Base-by-base conservation (phyloP, 2,888 invertebrate genomes). In the Polyommatus icarus region DNA sequence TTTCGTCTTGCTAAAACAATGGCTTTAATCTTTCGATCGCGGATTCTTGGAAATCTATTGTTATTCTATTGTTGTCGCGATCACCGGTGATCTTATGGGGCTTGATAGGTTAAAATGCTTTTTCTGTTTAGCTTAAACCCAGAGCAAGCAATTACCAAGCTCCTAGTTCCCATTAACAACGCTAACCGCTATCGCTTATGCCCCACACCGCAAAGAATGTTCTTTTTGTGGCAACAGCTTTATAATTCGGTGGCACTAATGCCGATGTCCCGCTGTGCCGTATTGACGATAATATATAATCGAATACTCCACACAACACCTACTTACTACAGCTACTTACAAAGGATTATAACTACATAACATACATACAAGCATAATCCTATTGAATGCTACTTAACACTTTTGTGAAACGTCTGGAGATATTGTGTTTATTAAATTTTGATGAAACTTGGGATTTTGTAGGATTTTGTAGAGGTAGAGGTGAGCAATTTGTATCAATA, bases 221-320 rank as follows among this genome's bases (percentile, higher is more conserved):
- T 87, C 90, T 93, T 93, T 93, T 93, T 91, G 89, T 87, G 85
- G 83, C 80, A 82, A 78, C 84, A 81, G 82, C 85, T 80, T 84
- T 86, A 91, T 90, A 91, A 89, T 87, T 85, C 87, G 84, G 89
- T 90, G 90, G 88, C 89, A 90, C 90, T 91, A 91, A 91, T 91
- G 88, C 86, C 85, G 86, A 85, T 84, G 85, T 87, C 88, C 87
- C 84, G 85, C 86, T 83, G 89, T 80, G 83, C 80, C 82, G 84
- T 83, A 82, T 82, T 79, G 80, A 80, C 78, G 79, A 82, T 83
- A 80, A 82, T 29, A 54, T 54, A 75, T 54, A 75, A 75, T 75
- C 75, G 29, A 54, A 75, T 54, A 24, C 54, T 54, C 54, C 54
- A 54, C 72, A 73, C 75, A 18, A 24, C 46, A 75, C 20, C 40